phyloP scores from a whole-genome alignment of 2,113 vertebrate genomes.

The Ophthalmolycus amberensis region DNA sequence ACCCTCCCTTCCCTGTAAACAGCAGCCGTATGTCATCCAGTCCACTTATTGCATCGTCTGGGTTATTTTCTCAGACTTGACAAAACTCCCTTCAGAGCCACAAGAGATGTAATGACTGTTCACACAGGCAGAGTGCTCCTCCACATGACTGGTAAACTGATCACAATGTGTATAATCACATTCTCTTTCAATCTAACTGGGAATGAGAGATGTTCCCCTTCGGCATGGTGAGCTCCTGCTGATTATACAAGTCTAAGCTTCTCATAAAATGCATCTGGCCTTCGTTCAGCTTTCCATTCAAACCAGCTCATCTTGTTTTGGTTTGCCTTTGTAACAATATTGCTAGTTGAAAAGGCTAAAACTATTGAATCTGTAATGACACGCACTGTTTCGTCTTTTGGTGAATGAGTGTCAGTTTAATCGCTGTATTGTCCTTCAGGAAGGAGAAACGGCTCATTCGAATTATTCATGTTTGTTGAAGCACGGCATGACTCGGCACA shows the following conservation, averaged over 20 bases:
- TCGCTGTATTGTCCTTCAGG: not conserved
- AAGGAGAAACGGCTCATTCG: slow-evolving; percentile 7
- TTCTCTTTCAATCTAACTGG: not conserved
- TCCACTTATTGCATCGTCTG: not conserved
- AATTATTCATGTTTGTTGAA: slow-evolving; percentile 57
- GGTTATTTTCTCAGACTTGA: slow-evolving; percentile 2
- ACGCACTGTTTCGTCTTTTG: not conserved
- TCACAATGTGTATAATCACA: not conserved
- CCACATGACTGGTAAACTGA: not conserved
- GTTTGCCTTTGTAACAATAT: not conserved
- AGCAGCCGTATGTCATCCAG: not conserved
- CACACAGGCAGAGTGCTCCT: no score
- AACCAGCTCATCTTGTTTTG: not conserved
- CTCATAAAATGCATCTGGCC: not conserved
- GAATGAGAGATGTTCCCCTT: not conserved
- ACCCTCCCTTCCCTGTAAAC: not conserved
- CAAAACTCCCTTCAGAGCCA: not conserved
- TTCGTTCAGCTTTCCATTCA: not conserved
- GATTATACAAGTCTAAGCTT: not conserved
- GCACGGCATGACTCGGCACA: slow-evolving; percentile 22
- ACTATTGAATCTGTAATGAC: not conserved
- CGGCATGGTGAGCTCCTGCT: not conserved
- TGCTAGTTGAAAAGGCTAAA: not conserved
- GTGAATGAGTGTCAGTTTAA: not conserved
- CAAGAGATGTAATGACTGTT: not conserved